These are phyloP conservation scores for Epirrita christyi DNA, from an alignment of 2,888 invertebrate species.

Conservation along the genomic window DNA sequence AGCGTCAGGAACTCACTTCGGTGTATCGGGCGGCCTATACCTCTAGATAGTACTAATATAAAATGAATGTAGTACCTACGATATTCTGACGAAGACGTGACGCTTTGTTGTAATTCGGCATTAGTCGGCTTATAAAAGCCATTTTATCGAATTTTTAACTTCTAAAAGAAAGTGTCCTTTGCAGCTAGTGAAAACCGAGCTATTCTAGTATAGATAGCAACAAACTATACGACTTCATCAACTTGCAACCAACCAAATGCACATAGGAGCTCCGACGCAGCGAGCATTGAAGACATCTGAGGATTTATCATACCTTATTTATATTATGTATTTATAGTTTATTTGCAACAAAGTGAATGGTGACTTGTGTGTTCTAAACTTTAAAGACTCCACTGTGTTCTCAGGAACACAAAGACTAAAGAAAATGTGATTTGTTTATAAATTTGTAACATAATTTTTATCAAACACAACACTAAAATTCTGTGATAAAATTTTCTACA, in stretches of 20 bases:
- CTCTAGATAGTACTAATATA: slow-evolving; percentile 58
- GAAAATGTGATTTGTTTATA: slow-evolving; percentile 77
- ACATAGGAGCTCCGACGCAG: slow-evolving; percentile 89
- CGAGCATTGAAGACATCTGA: slow-evolving; percentile 96
- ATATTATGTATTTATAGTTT: slow-evolving; percentile 46
- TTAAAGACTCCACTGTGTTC: slow-evolving; percentile 63
- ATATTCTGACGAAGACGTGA: slow-evolving; percentile 51
- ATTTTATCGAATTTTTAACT: slow-evolving; percentile 39
- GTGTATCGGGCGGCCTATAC: slow-evolving; percentile 67
- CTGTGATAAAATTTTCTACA: slow-evolving; percentile 80
- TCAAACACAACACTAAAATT: slow-evolving; percentile 67
- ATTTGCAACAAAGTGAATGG: slow-evolving; percentile 68
- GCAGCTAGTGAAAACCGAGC: slow-evolving; percentile 67
- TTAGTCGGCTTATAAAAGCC: slow-evolving; percentile 33
- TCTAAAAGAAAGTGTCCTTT: slow-evolving; percentile 60
- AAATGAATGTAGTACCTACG: slow-evolving; percentile 60
- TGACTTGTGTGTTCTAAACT: slow-evolving; percentile 55
- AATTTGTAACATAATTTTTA: slow-evolving; percentile 50
- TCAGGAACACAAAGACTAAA: slow-evolving; percentile 63
- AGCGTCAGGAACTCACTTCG: slow-evolving; percentile 48
- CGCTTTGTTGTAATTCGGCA: slow-evolving; percentile 53
- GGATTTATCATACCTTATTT: slow-evolving; percentile 82
- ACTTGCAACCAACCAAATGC: slow-evolving; percentile 66
- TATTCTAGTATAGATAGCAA: slow-evolving; percentile 64
- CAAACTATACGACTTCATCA: slow-evolving; percentile 55